These are phyloP conservation scores for Myotis vivesi DNA, from an alignment of 2,797 vertebrate species.

Conservation along the genomic window DNA sequence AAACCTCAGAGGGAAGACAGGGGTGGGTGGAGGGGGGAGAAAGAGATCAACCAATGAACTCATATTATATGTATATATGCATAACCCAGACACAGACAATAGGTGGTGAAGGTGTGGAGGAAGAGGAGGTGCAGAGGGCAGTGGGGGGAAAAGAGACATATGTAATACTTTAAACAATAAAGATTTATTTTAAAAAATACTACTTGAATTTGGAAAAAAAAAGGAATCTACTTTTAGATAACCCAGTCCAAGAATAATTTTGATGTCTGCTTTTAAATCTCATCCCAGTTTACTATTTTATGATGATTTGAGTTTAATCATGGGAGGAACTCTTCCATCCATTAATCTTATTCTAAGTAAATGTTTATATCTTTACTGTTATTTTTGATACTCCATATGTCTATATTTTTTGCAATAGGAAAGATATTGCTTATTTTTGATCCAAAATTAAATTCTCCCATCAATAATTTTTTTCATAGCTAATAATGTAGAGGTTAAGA, in stretches of 20 bases:
- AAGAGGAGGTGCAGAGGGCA: too few relatives aligned
- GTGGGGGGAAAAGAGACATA: too few relatives aligned
- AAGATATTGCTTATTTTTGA: background rate
- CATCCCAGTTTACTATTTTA: background rate
- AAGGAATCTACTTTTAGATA: background rate
- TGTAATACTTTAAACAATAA: too few relatives aligned
- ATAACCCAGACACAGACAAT: too few relatives aligned
- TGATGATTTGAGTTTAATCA: slow-evolving; percentile 24
- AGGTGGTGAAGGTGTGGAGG: too few relatives aligned
- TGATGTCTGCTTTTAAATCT: slow-evolving; percentile 5
- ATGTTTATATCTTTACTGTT: background rate
- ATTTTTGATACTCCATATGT: background rate
- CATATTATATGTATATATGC: too few relatives aligned
- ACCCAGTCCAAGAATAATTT: background rate
- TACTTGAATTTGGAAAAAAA: too few relatives aligned
- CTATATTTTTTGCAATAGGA: background rate
- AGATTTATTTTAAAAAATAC: too few relatives aligned
- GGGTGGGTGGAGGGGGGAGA: too few relatives aligned
- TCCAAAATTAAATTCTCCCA: background rate
- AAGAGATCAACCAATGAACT: too few relatives aligned
- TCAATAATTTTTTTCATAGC: background rate
- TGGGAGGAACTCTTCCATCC: background rate
- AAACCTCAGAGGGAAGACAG: too few relatives aligned
- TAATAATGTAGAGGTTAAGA: background rate
- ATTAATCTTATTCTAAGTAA: background rate